phyloP scores from a whole-genome alignment of 2,113 vertebrate genomes.

The Daboia siamensis region DNA sequence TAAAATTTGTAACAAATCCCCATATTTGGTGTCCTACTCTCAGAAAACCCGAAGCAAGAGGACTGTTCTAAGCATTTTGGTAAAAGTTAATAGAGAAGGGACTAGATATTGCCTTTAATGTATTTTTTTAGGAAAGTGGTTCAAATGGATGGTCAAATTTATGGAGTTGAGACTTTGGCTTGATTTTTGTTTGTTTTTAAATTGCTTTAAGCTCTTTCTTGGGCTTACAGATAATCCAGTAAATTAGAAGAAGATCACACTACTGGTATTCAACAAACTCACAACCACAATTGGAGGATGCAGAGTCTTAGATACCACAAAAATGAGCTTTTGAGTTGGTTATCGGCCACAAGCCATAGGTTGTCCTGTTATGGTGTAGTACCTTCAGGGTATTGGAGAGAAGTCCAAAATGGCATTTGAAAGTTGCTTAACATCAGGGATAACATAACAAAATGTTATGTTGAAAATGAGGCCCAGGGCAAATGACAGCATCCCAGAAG shows the following conservation, averaged over 20 bases:
- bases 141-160: not conserved
- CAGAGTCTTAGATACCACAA: not conserved
- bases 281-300: not conserved
- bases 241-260: not conserved
- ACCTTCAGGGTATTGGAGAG: not conserved
- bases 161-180: not conserved
- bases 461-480: not conserved
- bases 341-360: not conserved
- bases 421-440: not conserved
- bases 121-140: not conserved
- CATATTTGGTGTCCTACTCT: not conserved
- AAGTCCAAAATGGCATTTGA: not conserved
- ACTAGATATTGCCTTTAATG: not conserved
- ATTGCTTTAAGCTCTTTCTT: not conserved
- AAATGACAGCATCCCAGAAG: not conserved
- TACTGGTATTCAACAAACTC: not conserved
- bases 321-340: not conserved
- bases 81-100: not conserved
- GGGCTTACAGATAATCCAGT: not conserved
- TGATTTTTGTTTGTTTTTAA: not conserved
- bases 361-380: not conserved
- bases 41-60: not conserved
- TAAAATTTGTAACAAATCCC: not conserved
- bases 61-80: not conserved
- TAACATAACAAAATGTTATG: not conserved